These are phyloP conservation scores for Eilema depressum DNA, from an alignment of 2,888 invertebrate species.

Conservation along the genomic window DNA sequence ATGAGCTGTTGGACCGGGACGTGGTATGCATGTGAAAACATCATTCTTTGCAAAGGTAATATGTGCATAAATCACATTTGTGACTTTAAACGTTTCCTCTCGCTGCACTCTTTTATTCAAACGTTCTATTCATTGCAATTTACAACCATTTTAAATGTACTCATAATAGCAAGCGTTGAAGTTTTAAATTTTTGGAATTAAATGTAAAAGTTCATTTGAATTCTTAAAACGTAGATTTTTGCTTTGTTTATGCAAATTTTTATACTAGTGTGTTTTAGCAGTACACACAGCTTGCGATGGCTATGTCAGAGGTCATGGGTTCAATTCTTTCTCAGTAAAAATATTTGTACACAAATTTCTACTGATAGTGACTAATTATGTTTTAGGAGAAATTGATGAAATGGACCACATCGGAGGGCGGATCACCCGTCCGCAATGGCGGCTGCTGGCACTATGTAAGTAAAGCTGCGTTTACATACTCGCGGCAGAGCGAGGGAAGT, in stretches of 20 bases:
- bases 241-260: neutral
- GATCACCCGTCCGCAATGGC: too few species aligned
- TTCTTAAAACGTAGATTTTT: neutral
- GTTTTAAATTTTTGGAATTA: conserved; percentile 11
- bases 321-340: too few species aligned
- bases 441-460: too few species aligned
- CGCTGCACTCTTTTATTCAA: conserved; percentile 48
- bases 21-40: conserved; percentile 28
- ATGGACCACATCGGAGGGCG: too few species aligned
- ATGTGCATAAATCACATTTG: conserved; percentile 53
- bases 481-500: too few species aligned
- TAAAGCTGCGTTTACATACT: too few species aligned
- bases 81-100: conserved; percentile 48
- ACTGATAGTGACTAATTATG: too few species aligned
- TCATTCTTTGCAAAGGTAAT: conserved; percentile 35
- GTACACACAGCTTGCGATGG: too few species aligned
- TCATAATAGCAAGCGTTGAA: conserved; percentile 22
- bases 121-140: conserved; percentile 36
- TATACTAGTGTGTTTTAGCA: too few species aligned
- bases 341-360: too few species aligned
- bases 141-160: conserved; percentile 40
- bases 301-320: too few species aligned
- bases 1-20: conserved; percentile 12
- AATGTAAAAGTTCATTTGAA: neutral
- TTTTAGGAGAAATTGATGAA: too few species aligned